phyloP scores from a whole-genome alignment of 2,888 invertebrate species.

The Tachina grossa region DNA sequence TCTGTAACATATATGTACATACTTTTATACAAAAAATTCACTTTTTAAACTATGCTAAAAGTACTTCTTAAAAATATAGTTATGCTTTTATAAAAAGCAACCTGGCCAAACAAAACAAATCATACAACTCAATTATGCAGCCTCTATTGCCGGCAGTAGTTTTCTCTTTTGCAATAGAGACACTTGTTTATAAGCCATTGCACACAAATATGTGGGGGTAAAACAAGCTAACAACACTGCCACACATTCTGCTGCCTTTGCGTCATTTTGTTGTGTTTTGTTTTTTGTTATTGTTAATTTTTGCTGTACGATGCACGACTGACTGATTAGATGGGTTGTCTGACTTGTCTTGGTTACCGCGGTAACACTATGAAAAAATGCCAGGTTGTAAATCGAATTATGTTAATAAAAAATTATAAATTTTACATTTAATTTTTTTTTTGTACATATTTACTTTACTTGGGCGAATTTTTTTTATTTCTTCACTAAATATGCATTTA shows the following conservation, averaged over 20 bases:
- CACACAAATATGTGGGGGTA: slow-evolving; percentile 45
- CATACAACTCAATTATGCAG: too few relatives aligned
- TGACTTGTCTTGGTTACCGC: slow-evolving; percentile 51
- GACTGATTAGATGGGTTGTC: slow-evolving; percentile 2
- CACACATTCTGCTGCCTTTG: slow-evolving; percentile 30
- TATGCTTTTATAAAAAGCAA: too few relatives aligned
- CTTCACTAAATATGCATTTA: background rate
- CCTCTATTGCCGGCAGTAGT: slow-evolving; percentile 9
- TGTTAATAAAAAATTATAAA: slow-evolving; percentile 19
- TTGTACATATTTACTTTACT: background rate
- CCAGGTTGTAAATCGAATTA: slow-evolving; percentile 40
- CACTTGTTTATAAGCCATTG: slow-evolving; percentile 54
- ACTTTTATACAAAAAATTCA: too few relatives aligned
- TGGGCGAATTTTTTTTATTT: background rate
- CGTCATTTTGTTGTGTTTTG: slow-evolving; percentile 45
- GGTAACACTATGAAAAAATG: slow-evolving; percentile 35
- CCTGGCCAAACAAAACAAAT: too few relatives aligned
- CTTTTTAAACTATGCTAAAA: too few relatives aligned
- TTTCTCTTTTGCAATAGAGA: background rate
- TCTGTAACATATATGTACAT: too few relatives aligned
- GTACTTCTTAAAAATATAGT: too few relatives aligned
- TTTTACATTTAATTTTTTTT: background rate
- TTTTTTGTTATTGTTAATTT: slow-evolving; percentile 32
- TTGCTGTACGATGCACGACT: slow-evolving; percentile 32
- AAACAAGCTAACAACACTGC: slow-evolving; percentile 9